phyloP scores from a whole-genome alignment of 1,140 invertebrate genomes.

The Euschistus heros region DNA sequence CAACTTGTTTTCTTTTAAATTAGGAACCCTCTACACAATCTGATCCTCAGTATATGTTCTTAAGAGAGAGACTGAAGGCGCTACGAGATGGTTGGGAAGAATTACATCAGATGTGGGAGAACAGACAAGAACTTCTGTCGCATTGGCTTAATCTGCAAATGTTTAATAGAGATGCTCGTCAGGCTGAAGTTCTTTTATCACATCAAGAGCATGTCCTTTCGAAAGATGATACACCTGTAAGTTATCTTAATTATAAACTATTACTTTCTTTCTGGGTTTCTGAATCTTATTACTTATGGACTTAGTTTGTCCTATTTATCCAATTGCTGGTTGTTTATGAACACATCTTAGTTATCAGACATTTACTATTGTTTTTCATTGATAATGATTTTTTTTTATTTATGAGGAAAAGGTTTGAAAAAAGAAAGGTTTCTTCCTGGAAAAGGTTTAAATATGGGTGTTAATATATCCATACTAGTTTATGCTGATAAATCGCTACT shows the following conservation, averaged over 20 bases:
- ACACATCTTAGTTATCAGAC: too few species aligned
- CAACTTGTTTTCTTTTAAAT: background rate
- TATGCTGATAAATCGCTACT: too few species aligned
- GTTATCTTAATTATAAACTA: constrained; percentile 14
- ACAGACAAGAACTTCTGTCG: constrained; percentile 85
- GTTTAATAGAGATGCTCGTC: constrained; percentile 90
- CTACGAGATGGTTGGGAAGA: constrained; percentile 98
- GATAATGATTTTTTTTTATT: too few species aligned
- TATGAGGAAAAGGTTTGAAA: too few species aligned
- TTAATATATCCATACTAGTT: too few species aligned
- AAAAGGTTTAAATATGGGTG: too few species aligned
- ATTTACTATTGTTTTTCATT: too few species aligned
- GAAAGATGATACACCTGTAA: constrained; percentile 86
- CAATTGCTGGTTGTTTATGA: too few species aligned
- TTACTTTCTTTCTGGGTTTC: too few species aligned
- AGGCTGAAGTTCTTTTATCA: constrained; percentile 92
- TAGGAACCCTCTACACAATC: constrained; percentile 66
- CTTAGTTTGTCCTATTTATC: too few species aligned
- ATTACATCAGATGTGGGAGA: constrained; percentile 99
- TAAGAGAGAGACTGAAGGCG: constrained; percentile 90
- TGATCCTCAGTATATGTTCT: constrained; percentile 99
- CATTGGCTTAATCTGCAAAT: constrained; percentile 92
- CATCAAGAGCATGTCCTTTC: constrained; percentile 94
- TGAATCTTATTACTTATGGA: too few species aligned
- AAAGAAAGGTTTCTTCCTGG: too few species aligned